Evolutionary conservation across 2,113 vertebrate genomes (phyloP).

Genomic region (human (Homo sapiens)): DNA sequence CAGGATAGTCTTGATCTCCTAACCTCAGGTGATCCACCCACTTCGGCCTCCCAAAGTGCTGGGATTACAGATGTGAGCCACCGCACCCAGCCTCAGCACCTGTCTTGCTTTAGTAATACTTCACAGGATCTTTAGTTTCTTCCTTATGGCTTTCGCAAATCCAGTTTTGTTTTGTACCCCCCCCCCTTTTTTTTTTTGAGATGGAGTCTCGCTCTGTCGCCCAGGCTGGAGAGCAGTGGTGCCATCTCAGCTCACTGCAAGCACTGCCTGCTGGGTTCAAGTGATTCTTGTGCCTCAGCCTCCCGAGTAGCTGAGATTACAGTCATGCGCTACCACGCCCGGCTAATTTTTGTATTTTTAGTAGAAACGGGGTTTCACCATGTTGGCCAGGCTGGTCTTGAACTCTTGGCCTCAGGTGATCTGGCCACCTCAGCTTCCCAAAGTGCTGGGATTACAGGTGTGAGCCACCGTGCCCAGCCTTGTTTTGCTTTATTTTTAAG

Average conservation of each 20-base stretch:
- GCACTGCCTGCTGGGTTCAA: background rate
- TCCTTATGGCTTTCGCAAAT: too few relatives aligned
- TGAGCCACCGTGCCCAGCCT: background rate
- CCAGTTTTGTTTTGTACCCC: too few relatives aligned
- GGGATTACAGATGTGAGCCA: background rate
- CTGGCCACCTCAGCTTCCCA: background rate
- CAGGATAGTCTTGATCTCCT: background rate
- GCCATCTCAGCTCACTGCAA: too few relatives aligned
- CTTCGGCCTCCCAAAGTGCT: background rate
- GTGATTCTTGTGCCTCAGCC: background rate
- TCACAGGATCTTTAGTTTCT: too few relatives aligned
- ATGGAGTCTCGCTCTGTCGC: background rate
- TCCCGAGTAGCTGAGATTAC: background rate
- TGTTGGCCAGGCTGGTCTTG: background rate
- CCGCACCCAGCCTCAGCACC: too few relatives aligned
- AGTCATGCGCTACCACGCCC: background rate
- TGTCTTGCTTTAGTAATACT: too few relatives aligned
- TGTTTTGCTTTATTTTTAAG: background rate
- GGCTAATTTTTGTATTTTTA: background rate
- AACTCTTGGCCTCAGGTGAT: background rate
- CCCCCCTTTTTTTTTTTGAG: background rate
- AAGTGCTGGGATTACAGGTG: background rate
- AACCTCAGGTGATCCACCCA: background rate
- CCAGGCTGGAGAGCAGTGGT: background rate
- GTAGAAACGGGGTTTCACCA: background rate